Conservation (phyloP, 1,140 invertebrate species). For the Caenorhabditis inopinata region DNA sequence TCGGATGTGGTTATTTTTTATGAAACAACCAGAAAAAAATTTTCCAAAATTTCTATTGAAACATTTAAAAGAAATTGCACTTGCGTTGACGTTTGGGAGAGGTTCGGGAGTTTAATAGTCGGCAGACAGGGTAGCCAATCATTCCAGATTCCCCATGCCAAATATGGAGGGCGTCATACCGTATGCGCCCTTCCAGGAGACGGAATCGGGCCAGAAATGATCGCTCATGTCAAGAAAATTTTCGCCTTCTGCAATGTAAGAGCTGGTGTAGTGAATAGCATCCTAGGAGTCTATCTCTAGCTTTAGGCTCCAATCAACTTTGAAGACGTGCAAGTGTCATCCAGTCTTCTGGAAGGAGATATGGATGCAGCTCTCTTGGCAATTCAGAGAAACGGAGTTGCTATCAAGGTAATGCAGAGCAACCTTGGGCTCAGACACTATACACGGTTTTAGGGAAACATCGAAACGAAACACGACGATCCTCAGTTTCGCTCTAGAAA, state of each 20-base stretch:
- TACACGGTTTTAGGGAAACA: constrained; percentile 59
- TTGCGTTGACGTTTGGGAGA: too few species aligned
- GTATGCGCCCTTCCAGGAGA: constrained; percentile 90
- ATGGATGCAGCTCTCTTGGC: constrained; percentile 90
- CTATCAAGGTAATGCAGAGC: constrained; percentile 68
- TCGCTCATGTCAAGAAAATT: constrained; percentile 83
- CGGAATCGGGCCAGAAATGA: constrained; percentile 89
- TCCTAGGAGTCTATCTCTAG: constrained; percentile 67
- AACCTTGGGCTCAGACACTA: background rate
- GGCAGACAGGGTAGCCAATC: too few species aligned
- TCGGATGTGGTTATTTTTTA: too few species aligned
- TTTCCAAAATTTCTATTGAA: too few species aligned
- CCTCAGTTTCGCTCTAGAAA: constrained; percentile 62
- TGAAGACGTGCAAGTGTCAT: constrained; percentile 86
- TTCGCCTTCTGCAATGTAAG: constrained; percentile 71
- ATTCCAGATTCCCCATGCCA: constrained; percentile 70
- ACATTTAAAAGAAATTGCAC: too few species aligned
- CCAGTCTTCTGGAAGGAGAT: constrained; percentile 77
- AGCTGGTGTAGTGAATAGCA: background rate
- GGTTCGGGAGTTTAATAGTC: too few species aligned
- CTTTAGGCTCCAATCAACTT: constrained; percentile 94
- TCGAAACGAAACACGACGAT: constrained; percentile 66
- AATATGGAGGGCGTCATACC: constrained; percentile 88
- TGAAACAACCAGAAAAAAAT: too few species aligned
- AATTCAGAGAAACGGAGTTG: constrained; percentile 91